Conservation (phyloP, 2,113 vertebrate species). For the Pterocles gutturalis region DNA sequence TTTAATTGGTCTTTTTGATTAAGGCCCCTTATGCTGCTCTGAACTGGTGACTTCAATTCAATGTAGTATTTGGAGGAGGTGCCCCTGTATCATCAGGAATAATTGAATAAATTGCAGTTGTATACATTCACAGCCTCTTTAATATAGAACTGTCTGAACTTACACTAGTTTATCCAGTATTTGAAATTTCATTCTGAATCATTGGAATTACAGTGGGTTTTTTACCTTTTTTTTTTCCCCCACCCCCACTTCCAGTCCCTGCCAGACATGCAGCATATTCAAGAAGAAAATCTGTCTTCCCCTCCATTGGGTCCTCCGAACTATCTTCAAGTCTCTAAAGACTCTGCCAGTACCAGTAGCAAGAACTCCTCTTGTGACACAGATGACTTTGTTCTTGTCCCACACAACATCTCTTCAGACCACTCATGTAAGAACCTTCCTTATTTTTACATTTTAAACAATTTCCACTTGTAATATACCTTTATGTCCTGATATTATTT, state of each 20-base stretch:
- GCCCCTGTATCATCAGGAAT: not conserved
- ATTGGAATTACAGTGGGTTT: not conserved
- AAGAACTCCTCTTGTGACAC: slow-evolving; percentile 97
- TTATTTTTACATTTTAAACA: not conserved
- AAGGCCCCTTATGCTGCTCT: not conserved
- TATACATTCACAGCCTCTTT: not conserved
- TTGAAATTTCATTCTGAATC: not conserved
- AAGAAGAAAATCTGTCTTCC: slow-evolving; percentile 91
- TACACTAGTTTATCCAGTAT: not conserved
- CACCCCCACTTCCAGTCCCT: slow-evolving; percentile 81
- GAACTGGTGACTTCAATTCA: not conserved
- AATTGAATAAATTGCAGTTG: not conserved
- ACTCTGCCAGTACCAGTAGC: slow-evolving; percentile 94
- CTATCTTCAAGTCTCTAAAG: slow-evolving; percentile 95
- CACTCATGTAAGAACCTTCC: slow-evolving; percentile 84
- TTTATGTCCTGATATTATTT: not conserved
- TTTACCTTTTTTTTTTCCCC: not conserved
- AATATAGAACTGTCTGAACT: not conserved
- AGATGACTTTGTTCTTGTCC: slow-evolving; percentile 96
- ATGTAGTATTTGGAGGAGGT: not conserved
- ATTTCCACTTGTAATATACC: not conserved
- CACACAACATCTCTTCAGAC: slow-evolving; percentile 90
- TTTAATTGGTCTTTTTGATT: not conserved
- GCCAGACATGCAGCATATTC: slow-evolving; percentile 94
- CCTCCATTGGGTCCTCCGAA: slow-evolving; percentile 92